These are phyloP conservation scores for Plagiodera versicolora DNA, from an alignment of 2,888 invertebrate species.

Conservation along the genomic window DNA sequence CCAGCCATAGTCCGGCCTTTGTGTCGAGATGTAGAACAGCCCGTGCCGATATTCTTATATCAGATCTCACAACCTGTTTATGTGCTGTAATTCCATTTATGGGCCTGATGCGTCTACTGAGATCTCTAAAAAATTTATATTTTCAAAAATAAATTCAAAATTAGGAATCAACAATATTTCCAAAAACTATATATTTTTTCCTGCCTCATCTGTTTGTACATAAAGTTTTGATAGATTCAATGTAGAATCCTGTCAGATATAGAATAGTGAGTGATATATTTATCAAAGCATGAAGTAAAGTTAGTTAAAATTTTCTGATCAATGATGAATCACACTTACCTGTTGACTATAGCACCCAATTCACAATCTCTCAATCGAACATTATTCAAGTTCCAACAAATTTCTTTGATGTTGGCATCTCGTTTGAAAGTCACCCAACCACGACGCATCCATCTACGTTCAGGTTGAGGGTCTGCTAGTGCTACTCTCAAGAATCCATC, in stretches of 20 bases:
- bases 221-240: too few relatives aligned
- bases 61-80: conserved; percentile 84
- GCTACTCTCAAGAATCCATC: conserved; percentile 94
- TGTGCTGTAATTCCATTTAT: conserved; percentile 90
- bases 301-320: too few relatives aligned
- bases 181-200: too few relatives aligned
- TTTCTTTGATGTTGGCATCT: conserved; percentile 97
- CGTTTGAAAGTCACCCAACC: conserved; percentile 98
- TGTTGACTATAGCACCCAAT: conserved; percentile 91
- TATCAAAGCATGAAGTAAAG: too few relatives aligned
- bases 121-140: conserved; percentile 67
- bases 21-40: conserved; percentile 89
- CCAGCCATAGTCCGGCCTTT: conserved; percentile 76
- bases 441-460: conserved; percentile 92
- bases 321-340: background rate
- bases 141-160: too few relatives aligned
- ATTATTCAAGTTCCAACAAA: conserved; percentile 98
- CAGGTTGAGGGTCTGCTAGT: conserved; percentile 95
- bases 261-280: too few relatives aligned
- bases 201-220: too few relatives aligned
- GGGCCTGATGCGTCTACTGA: conserved; percentile 90
- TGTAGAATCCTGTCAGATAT: too few relatives aligned
- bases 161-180: too few relatives aligned
- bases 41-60: conserved; percentile 89
- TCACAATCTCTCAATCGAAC: conserved; percentile 90